phyloP scores from a whole-genome alignment of 2,797 vertebrate species.

The Scolopax rusticola region DNA sequence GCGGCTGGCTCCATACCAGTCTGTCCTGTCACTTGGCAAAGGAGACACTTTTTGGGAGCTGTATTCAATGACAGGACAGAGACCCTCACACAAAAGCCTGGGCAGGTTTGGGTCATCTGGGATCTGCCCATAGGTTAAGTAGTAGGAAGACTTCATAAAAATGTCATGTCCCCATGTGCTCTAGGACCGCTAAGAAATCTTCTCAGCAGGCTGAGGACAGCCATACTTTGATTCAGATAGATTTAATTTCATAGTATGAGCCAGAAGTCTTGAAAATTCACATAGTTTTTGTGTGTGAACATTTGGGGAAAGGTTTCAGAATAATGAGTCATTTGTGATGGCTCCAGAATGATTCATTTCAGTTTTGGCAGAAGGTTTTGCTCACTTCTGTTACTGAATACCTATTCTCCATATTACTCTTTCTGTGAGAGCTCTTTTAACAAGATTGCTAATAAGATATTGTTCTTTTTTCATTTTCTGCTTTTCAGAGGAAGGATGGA shows the following conservation, averaged over 20 bases:
- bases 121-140: neutral
- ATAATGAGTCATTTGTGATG: conserved; percentile 24
- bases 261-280: neutral
- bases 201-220: neutral
- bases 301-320: neutral
- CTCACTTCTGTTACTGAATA: conserved; percentile 9
- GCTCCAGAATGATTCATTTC: neutral
- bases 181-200: neutral
- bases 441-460: conserved; percentile 28
- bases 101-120: neutral
- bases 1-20: neutral
- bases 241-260: neutral
- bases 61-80: neutral
- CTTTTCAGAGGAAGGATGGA: neutral
- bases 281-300: neutral
- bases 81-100: neutral
- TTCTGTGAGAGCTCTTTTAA: neutral
- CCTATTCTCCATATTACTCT: neutral
- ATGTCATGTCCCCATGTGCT: neutral
- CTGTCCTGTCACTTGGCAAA: neutral
- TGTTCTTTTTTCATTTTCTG: conserved; percentile 30
- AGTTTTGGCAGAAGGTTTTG: conserved; percentile 22
- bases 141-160: neutral
- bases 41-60: neutral
- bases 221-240: neutral